Conservation (phyloP, 1,140 invertebrate species). For the Macrobrachium nipponense region DNA sequence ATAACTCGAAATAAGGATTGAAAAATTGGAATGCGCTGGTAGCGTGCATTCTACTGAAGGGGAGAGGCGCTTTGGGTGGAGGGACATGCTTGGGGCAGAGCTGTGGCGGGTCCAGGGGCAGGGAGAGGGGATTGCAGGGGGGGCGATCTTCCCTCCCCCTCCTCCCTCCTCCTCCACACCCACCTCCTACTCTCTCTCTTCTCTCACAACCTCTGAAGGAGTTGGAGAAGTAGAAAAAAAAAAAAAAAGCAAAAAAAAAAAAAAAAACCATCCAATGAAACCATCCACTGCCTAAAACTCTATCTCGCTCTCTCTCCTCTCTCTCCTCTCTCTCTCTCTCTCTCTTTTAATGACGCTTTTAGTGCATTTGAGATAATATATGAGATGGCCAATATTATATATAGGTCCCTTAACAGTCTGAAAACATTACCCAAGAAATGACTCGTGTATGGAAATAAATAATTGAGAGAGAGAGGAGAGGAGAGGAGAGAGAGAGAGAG, state of each 20-base stretch:
- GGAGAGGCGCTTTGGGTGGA: not conserved
- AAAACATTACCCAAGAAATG: not conserved
- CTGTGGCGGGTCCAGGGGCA: not conserved
- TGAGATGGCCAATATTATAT: no score
- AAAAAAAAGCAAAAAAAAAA: no score
- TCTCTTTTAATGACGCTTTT: no score
- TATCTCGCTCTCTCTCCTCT: no score
- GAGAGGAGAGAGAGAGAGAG: slow-evolving; percentile 18
- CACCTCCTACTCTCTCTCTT: not conserved
- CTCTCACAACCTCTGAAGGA: not conserved
- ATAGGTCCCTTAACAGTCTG: not conserved
- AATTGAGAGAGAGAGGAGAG: slow-evolving; percentile 1
- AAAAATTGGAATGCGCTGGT: not conserved
- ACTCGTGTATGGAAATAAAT: not conserved
- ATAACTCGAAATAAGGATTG: no score
- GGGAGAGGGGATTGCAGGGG: not conserved
- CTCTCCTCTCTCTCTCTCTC: no score
- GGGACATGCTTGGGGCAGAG: not conserved
- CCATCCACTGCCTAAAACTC: no score
- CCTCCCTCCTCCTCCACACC: not conserved
- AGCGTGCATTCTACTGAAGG: slow-evolving; percentile 34
- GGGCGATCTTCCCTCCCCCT: slow-evolving; percentile 3
- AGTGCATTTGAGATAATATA: no score
- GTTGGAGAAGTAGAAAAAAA: no score
- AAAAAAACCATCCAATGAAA: no score